Base-by-base conservation (phyloP, 2,888 invertebrate species). In the Polydrusus pterygomalis region DNA sequence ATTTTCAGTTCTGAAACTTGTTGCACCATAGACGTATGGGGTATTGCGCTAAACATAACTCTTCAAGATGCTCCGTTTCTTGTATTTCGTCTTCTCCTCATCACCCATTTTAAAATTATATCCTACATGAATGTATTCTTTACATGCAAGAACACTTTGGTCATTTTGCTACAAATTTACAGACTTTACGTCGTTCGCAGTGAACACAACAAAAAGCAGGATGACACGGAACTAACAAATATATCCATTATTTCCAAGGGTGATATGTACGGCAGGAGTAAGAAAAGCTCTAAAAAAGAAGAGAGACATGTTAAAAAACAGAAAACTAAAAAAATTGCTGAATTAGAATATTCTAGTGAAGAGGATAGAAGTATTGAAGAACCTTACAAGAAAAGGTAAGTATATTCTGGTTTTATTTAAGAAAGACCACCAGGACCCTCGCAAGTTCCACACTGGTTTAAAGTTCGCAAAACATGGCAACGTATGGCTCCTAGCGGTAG, bases 41-140 rank as follows among this genome's bases (percentile, higher is more conserved):
- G 95, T 5, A 97, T 97, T 72, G 92, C 95, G 1, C 91, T 97
- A 84, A 96, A 96, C 83, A 97, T 97, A 79, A 91, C 94, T 0
- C 90, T 97, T 0, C 93, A 95, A 86, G 97, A 97, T 84, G 95
- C 95, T 0, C 96, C 97, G 0, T 97, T 97, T 87, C 88, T 97
- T 8, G 94, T 95, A 0, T 96, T 97, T 85, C 89, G 97, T 0
- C 90, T 97, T 2, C 90, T 97, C 34, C 93, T 98, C 56, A 97
- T 98, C 75, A 91, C 94, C 10, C 94, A 96, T 83, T 97, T 95
- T 86, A 91, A 93, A 79, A 96, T 97, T 38, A 94, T 97, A 80
- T 97, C 95, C 83, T 97, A 98, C 84, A 97, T 97, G 93, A 97
- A 97, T 86, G 95, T 97, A 18, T 98, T 98, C 89, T 98, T 98